Evolutionary conservation across 1,140 invertebrate species (phyloP).

Genomic region (Myzus persicae): DNA sequence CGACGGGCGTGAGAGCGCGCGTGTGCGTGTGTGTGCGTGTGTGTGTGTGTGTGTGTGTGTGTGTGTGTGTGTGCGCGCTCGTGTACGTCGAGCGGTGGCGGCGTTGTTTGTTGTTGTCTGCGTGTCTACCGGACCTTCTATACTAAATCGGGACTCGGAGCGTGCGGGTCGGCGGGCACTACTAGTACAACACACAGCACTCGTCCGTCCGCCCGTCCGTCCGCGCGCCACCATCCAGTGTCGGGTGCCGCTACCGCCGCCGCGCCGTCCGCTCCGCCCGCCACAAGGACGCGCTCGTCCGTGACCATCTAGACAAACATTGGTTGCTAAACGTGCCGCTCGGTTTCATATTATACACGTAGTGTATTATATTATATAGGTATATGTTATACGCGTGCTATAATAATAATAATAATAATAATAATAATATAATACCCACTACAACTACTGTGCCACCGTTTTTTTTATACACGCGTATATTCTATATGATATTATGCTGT

Average conservation of each 20-base stretch:
- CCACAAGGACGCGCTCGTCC: constrained; percentile 34
- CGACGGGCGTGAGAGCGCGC: not conserved
- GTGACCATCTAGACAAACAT: constrained; percentile 53
- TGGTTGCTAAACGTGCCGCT: constrained; percentile 48
- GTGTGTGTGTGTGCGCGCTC: not conserved
- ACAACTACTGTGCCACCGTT: not conserved
- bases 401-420: not conserved
- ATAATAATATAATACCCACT: not conserved
- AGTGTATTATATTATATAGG: not conserved
- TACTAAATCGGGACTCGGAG: constrained; percentile 29
- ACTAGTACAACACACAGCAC: not conserved
- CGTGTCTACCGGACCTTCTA: constrained; percentile 55
- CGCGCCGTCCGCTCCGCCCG: not conserved
- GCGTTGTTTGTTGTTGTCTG: constrained; percentile 58
- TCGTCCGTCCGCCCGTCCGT: not conserved
- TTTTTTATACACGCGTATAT: not conserved
- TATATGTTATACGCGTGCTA: not conserved
- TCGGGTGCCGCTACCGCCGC: not conserved
- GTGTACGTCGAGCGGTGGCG: constrained; percentile 30
- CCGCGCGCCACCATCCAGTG: not conserved
- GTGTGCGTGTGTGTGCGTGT: too few species aligned
- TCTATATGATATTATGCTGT: too few species aligned
- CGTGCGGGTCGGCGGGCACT: not conserved
- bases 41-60: too few species aligned
- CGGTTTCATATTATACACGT: not conserved